These are phyloP conservation scores for Synanthedon vespiformis DNA, from an alignment of 2,888 invertebrate genomes.

Conservation along the genomic window DNA sequence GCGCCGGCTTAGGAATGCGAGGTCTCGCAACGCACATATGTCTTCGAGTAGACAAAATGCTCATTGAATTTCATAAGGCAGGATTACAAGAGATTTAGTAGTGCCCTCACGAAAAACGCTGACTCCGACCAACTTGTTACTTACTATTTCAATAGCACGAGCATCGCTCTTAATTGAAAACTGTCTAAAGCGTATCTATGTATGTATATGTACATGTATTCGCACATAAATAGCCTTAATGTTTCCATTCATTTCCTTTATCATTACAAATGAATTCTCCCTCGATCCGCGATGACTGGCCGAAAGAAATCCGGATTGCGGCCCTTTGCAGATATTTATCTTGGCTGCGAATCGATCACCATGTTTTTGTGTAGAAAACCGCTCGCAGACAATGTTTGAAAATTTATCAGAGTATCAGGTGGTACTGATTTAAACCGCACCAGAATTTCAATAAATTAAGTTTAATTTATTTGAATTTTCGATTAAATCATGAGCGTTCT, in stretches of 20 bases:
- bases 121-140: too few species aligned
- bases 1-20: slow-evolving; percentile 8
- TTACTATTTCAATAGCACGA: too few species aligned
- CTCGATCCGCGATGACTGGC: slow-evolving; percentile 1
- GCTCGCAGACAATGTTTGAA: too few species aligned
- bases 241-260: neutral
- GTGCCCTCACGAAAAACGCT: neutral
- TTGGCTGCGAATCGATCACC: neutral
- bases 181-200: too few species aligned
- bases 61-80: slow-evolving; percentile 56
- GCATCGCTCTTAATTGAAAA: too few species aligned
- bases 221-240: neutral
- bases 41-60: slow-evolving; percentile 36
- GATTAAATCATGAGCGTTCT: too few species aligned
- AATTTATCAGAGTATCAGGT: too few species aligned
- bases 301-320: neutral
- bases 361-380: neutral
- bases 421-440: too few species aligned
- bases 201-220: neutral
- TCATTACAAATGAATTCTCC: slow-evolving; percentile 1
- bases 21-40: slow-evolving; percentile 19
- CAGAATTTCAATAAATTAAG: too few species aligned
- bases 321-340: neutral
- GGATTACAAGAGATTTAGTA: slow-evolving; percentile 1
- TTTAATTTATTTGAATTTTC: too few species aligned